phyloP scores from a whole-genome alignment of 2,113 vertebrate genomes.

The Phalacrocorax brasilianus region DNA sequence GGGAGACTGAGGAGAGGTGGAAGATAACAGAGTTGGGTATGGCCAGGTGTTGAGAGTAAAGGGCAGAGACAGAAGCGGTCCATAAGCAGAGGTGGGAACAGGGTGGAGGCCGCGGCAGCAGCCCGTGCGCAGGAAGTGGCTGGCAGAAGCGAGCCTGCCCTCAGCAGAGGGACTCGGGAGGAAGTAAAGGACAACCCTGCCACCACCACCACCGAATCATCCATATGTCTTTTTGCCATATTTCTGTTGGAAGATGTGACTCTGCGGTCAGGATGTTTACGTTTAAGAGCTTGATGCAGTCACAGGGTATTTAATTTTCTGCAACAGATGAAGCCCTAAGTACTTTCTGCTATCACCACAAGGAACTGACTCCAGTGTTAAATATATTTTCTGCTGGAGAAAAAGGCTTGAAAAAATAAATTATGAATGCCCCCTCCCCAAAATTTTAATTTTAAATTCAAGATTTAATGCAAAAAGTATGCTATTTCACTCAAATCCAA shows the following conservation, averaged over 20 bases:
- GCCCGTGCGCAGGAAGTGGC: neutral
- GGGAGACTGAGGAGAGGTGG: neutral
- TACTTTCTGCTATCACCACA: neutral
- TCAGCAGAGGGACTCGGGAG: neutral
- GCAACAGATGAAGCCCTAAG: neutral
- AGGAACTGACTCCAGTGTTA: neutral
- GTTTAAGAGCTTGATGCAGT: neutral
- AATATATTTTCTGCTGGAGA: neutral
- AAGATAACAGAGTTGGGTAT: neutral
- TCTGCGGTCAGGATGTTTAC: neutral
- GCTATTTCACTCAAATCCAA: neutral
- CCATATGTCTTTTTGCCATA: neutral
- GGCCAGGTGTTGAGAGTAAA: neutral
- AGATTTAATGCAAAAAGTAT: neutral
- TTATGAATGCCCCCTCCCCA: neutral
- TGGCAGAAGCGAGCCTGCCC: neutral
- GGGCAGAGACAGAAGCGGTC: neutral
- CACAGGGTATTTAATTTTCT: neutral
- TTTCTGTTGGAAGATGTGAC: neutral
- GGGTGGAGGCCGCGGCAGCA: neutral
- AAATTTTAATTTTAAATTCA: neutral
- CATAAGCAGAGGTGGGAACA: neutral
- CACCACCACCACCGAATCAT: neutral
- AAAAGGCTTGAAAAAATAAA: neutral
- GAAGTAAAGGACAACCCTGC: neutral